Conservation (phyloP, 2,113 vertebrate genomes). For the Cynoglossus semilaevis region DNA sequence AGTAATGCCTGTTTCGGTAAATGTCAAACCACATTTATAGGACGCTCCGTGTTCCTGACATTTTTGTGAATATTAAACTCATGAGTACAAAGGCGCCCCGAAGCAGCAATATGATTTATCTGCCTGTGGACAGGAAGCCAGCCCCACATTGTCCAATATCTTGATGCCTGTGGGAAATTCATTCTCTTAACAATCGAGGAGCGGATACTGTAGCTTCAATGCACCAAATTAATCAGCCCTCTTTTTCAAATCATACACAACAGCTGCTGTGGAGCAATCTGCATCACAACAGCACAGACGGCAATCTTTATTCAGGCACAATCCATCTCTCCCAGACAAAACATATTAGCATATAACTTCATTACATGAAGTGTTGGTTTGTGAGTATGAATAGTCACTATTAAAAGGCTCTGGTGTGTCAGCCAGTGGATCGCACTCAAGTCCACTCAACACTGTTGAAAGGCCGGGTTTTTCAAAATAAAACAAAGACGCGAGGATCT, state of each 20-base stretch:
- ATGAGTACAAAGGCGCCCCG: constrained; percentile 16
- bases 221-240: constrained; percentile 40
- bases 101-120: constrained; percentile 14
- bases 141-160: constrained; percentile 37
- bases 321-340: constrained; percentile 10
- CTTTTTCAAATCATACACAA: constrained; percentile 28
- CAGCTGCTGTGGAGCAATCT: constrained; percentile 25
- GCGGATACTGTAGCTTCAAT: constrained; percentile 33
- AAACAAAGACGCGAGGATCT: too few species aligned
- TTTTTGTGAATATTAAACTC: constrained; percentile 30
- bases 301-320: constrained; percentile 24
- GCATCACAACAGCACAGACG: constrained; percentile 2
- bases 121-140: constrained; percentile 15
- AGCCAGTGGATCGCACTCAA: not conserved
- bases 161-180: constrained; percentile 48
- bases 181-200: constrained; percentile 29
- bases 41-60: constrained; percentile 14
- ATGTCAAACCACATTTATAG: constrained; percentile 25
- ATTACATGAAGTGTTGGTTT: constrained; percentile 9
- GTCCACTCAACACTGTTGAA: too few species aligned
- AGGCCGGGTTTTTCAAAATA: too few species aligned
- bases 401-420: not conserved
- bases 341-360: constrained; percentile 18
- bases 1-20: constrained; percentile 17
- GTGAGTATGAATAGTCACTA: not conserved